Percentiles rank a stretch among this genome's conserved stretches.
Conservation (phyloP, 2,113 vertebrate genomes). For the Lophura nycthemera region DNA sequence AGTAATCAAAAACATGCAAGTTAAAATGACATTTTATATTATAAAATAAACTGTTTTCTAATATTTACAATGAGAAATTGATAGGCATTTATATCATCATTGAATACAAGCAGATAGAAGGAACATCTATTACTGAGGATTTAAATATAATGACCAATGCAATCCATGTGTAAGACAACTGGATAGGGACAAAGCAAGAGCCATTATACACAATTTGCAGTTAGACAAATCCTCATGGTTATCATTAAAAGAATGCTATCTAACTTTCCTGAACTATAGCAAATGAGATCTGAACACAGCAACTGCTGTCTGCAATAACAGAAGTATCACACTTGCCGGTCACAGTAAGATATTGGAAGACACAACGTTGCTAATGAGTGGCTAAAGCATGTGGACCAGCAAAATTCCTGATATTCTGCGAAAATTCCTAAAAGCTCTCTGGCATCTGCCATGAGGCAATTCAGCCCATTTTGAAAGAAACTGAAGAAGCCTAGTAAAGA, state of each 20-base stretch:
- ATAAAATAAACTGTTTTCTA: not conserved
- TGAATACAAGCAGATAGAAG: not conserved
- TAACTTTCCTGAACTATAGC: not conserved
- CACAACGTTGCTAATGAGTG: not conserved
- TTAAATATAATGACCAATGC: not conserved
- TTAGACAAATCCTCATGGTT: not conserved
- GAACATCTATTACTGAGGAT: not conserved
- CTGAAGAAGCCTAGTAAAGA: not conserved
- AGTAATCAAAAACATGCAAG: rapidly evolving
- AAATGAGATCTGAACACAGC: rapidly evolving
- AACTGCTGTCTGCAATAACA: not conserved
- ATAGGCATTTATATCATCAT: not conserved
- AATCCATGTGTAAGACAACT: rapidly evolving
- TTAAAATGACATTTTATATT: not conserved
- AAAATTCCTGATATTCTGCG: not conserved
- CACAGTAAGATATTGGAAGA: not conserved
- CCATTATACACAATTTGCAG: not conserved
- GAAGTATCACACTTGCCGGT: not conserved
- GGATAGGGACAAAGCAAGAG: not conserved
- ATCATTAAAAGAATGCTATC: not conserved
- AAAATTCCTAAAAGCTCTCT: not conserved
- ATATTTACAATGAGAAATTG: not conserved
- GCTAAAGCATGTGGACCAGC: rapidly evolving
- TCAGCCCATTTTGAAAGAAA: not conserved
- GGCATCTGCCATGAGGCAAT: not conserved